Conservation (phyloP, 2,113 vertebrate species). For the Petrocephalus zakoni region DNA sequence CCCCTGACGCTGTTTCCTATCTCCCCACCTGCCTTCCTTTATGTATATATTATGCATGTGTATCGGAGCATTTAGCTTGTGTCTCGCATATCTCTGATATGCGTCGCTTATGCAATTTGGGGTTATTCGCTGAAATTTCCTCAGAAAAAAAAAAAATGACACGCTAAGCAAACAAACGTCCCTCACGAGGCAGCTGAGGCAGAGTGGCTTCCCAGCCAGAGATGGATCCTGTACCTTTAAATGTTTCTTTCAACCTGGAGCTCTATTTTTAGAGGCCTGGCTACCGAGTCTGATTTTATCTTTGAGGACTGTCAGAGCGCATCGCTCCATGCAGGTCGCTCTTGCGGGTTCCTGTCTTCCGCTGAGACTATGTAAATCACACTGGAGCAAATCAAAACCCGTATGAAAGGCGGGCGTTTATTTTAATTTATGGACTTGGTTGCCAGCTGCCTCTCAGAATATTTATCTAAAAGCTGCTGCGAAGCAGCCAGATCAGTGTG, state of each 20-base stretch:
- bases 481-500: background rate
- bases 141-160: background rate
- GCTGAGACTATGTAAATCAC: background rate
- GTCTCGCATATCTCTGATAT: background rate
- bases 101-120: conserved; percentile 37
- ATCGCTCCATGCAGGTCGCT: conserved; percentile 14
- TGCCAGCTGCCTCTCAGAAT: background rate
- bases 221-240: conserved; percentile 23
- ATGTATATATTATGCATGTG: background rate
- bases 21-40: background rate
- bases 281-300: conserved; percentile 30
- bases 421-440: background rate
- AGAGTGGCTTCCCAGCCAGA: background rate
- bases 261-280: conserved; percentile 30
- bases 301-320: conserved; percentile 33
- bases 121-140: conserved; percentile 31
- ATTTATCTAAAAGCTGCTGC: background rate
- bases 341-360: background rate
- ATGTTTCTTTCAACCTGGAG: conserved; percentile 1
- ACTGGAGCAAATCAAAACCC: background rate
- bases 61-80: conserved; percentile 17
- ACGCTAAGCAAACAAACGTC: conserved; percentile 16
- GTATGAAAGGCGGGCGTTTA: background rate
- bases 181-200: background rate
- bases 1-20: background rate